These are phyloP conservation scores for Limnephilus marmoratus DNA, from an alignment of 2,888 invertebrate genomes.

Conservation along the genomic window DNA sequence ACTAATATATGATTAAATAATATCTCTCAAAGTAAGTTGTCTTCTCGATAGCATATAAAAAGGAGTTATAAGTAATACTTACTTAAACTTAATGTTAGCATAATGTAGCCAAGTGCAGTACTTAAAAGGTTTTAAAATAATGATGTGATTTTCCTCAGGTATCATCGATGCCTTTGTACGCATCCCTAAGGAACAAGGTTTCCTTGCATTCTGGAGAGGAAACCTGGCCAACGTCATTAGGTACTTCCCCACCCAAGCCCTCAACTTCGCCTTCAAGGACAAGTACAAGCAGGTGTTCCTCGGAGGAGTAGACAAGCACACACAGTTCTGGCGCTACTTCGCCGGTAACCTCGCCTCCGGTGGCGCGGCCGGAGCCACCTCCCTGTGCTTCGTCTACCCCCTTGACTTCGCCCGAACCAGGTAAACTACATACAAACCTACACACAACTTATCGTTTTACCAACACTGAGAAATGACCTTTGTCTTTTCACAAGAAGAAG, in stretches of 20 bases:
- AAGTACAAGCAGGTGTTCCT: constrained; percentile 85
- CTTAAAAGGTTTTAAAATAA: too few species aligned
- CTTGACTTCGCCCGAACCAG: constrained; percentile 85
- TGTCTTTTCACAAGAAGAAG: too few species aligned
- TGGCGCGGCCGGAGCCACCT: constrained; percentile 87
- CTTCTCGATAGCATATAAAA: too few species aligned
- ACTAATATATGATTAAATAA: too few species aligned
- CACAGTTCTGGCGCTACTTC: constrained; percentile 84
- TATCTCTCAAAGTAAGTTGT: too few species aligned
- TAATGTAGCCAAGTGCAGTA: too few species aligned
- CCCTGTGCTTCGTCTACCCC: constrained; percentile 86
- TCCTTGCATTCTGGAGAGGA: constrained; percentile 85
- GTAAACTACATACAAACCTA: too few species aligned
- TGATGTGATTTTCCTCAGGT: constrained; percentile 10
- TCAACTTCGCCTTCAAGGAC: constrained; percentile 89
- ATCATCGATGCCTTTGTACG: constrained; percentile 80
- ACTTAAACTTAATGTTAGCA: too few species aligned
- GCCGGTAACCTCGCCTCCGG: constrained; percentile 86
- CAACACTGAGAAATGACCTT: too few species aligned
- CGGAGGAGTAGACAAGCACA: constrained; percentile 84
- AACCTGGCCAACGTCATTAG: constrained; percentile 88
- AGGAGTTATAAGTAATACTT: too few species aligned
- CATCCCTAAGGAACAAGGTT: constrained; percentile 83
- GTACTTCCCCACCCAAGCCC: constrained; percentile 87
- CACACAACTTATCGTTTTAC: too few species aligned